A percentile compares a stretch with the other conserved stretches of the same genome.
Conservation (phyloP, 1,140 invertebrate genomes). For the Penaeus indicus region DNA sequence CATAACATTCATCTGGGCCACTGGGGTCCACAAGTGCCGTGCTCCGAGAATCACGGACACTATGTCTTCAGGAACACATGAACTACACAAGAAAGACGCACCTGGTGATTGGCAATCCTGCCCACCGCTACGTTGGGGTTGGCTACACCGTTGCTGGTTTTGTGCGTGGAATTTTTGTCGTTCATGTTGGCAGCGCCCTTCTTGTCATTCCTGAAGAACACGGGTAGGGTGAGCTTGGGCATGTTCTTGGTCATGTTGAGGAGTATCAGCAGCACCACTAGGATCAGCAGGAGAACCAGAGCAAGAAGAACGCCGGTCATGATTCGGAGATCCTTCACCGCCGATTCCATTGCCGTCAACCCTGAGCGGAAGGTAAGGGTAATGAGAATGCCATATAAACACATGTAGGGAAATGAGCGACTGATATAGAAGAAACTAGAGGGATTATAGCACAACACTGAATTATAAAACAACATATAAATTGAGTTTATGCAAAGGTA, state of each 20-base stretch:
- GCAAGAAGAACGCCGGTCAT: slow-evolving; percentile 37
- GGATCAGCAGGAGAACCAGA: slow-evolving; percentile 9
- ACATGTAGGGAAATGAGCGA: too few relatives aligned
- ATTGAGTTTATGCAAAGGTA: too few relatives aligned
- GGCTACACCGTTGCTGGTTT: neutral
- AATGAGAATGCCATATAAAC: neutral
- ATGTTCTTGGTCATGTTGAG: neutral
- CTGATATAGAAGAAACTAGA: too few relatives aligned
- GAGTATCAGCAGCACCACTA: slow-evolving; percentile 11
- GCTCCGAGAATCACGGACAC: too few relatives aligned
- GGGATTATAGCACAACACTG: too few relatives aligned
- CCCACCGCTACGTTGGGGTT: slow-evolving; percentile 5
- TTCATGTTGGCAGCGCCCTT: neutral
- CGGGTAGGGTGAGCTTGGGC: neutral
- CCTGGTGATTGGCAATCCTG: slow-evolving; percentile 34
- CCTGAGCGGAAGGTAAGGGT: neutral
- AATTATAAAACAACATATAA: too few relatives aligned
- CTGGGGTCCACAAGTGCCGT: too few relatives aligned
- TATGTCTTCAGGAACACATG: neutral
- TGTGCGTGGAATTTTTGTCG: neutral
- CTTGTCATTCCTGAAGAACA: slow-evolving; percentile 32
- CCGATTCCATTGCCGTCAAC: slow-evolving; percentile 1
- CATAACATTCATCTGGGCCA: too few relatives aligned
- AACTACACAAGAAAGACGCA: neutral
- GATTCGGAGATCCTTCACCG: neutral